phyloP scores from a whole-genome alignment of 2,888 invertebrate species.

The Anthophora plumipes region DNA sequence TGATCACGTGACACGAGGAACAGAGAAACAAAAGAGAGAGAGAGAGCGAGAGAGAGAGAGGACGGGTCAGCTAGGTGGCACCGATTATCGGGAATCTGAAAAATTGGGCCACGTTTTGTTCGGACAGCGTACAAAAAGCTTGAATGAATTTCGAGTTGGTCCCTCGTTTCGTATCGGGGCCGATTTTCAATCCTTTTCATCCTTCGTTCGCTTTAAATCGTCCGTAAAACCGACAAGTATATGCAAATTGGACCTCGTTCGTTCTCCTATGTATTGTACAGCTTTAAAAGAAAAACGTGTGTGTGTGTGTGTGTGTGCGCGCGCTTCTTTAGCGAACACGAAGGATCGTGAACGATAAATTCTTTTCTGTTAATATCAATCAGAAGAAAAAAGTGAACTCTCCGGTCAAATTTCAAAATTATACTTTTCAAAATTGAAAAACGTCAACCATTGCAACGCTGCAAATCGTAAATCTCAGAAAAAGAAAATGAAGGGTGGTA shows the following conservation, averaged over 20 bases:
- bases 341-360: too few species aligned
- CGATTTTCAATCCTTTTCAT: background rate
- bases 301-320: too few species aligned
- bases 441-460: background rate
- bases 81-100: constrained; percentile 26
- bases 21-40: background rate
- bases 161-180: background rate
- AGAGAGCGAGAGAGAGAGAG: background rate
- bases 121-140: constrained; percentile 22
- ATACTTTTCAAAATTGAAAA: background rate
- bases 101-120: constrained; percentile 42
- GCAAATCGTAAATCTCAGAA: too few species aligned
- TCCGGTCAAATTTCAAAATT: too few species aligned
- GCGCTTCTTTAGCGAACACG: too few species aligned
- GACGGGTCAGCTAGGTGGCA: constrained; percentile 8
- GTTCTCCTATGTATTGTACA: background rate
- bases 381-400: too few species aligned
- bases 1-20: background rate
- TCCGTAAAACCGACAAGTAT: background rate
- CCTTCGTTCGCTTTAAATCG: background rate
- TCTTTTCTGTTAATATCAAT: too few species aligned
- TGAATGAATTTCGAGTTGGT: constrained; percentile 18
- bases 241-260: background rate
- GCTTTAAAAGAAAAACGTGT: too few species aligned
- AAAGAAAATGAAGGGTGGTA: background rate